Evolutionary conservation across 1,140 invertebrate species (phyloP), one percentile per base, ranked within the genome.

Genomic region (Drosophila pseudoobscura): DNA sequence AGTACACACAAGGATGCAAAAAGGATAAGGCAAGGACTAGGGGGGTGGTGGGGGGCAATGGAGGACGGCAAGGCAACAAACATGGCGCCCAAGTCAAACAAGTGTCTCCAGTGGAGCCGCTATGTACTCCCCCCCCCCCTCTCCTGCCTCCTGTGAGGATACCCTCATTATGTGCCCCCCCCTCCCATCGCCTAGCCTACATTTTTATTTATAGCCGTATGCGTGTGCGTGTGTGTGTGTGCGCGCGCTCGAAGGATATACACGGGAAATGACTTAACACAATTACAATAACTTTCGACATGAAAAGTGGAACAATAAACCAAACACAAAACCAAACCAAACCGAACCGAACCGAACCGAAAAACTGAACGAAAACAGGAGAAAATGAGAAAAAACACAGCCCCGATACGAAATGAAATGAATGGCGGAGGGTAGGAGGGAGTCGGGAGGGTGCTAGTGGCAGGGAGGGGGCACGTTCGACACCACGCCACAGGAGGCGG

Each of bases 261-360:
- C 78, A 87, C 83, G 71, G 83, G 83, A 87, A 87, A 88, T 88
- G 83, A 78, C 83, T 88, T 88, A 87, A 87, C 83, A 87, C 83
- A 87, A 87, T 87, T 87, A 87, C 83, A 87, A 87, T 83, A 87
- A 87, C 59, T 87, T 87, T 88, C 35, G 83, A 88, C 83, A 88
- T 88, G 78, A 88, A 88, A 87, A 88, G 83, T 88, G 78, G 83
- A 88, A 88, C 83, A 87, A 87, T 87, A 88, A 88, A 87, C 71
- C 78, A 87, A 88, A 80, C 80, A 59, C 80, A 59, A 62, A 84
- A 85, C 70, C 57, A 53, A 69, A 80, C 63, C 44, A 41, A 65
- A 60, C 54, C 9, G n/a, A 24, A 24, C 24, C 5, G 57, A 41
- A 61, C 47, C 29, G 49, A 31, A 35, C 65, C 56, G 29, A 69